A percentile compares a stretch with the other conserved stretches of the same genome.
These are phyloP conservation scores for Drosophila sturtevanti DNA, from an alignment of 1,140 invertebrate species.

Conservation along the genomic window DNA sequence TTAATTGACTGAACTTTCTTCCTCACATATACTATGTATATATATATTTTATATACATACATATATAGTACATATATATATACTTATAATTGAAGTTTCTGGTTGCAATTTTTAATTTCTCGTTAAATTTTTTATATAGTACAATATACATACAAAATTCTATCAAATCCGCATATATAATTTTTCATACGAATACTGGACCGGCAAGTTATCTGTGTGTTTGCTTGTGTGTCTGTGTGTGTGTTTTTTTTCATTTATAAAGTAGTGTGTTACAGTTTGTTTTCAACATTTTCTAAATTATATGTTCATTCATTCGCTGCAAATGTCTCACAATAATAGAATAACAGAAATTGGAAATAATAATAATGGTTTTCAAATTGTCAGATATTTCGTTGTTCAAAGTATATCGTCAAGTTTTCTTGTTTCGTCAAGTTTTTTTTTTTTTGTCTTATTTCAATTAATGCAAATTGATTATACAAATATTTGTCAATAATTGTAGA, in stretches of 20 bases:
- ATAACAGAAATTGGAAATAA: slow-evolving; percentile 52
- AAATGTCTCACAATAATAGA: slow-evolving; percentile 40
- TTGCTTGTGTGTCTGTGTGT: slow-evolving; percentile 26
- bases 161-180: slow-evolving; percentile 43
- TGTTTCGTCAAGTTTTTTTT: slow-evolving; percentile 1
- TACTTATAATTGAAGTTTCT: slow-evolving; percentile 26
- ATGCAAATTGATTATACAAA: slow-evolving; percentile 12
- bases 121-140: slow-evolving; percentile 24
- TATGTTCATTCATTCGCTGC: slow-evolving; percentile 31
- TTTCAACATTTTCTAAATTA: slow-evolving; percentile 47
- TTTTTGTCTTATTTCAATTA: background rate
- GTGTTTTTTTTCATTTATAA: no score
- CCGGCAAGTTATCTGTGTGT: slow-evolving; percentile 68
- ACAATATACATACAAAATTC: slow-evolving; percentile 53
- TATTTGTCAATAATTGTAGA: slow-evolving; percentile 20
- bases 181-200: slow-evolving; percentile 63
- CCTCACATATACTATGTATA: background rate
- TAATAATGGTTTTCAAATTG: slow-evolving; percentile 21
- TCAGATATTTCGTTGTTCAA: slow-evolving; percentile 64
- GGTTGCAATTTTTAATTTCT: slow-evolving; percentile 4
- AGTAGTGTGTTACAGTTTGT: slow-evolving; percentile 1
- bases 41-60: background rate
- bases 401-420: slow-evolving; percentile 8
- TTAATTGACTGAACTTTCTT: slow-evolving; percentile 65
- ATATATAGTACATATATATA: background rate